Evolutionary conservation across 1,140 invertebrate genomes (phyloP).

Genomic region (Leptoteleia sp.): DNA sequence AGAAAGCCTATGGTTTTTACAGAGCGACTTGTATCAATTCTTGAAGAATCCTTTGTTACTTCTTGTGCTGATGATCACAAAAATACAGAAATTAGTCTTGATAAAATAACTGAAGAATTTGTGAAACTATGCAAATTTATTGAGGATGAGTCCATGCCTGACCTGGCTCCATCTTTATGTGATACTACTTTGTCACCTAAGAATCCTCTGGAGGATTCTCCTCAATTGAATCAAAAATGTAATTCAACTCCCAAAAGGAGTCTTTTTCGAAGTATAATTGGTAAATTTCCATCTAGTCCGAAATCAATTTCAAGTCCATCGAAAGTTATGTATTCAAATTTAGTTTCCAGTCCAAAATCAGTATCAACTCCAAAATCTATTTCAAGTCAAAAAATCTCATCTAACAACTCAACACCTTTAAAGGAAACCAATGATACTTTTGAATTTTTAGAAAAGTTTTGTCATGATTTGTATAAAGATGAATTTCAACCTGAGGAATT

Average conservation of each 20-base stretch:
- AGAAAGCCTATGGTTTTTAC: conserved; percentile 71
- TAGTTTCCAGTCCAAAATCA: conserved; percentile 25
- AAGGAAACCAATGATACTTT: conserved; percentile 53
- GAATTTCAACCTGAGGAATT: neutral
- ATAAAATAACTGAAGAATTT: conserved; percentile 73
- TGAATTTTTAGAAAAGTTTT: conserved; percentile 48
- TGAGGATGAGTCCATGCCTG: conserved; percentile 73
- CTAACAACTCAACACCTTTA: conserved; percentile 24
- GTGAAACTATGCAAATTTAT: conserved; percentile 75
- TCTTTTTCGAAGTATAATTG: conserved; percentile 33
- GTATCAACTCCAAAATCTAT: too few species aligned
- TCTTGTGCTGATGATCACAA: conserved; percentile 34
- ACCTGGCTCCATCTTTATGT: conserved; percentile 36
- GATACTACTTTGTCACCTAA: conserved; percentile 22
- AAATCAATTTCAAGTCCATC: conserved; percentile 16
- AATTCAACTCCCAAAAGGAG: conserved; percentile 7
- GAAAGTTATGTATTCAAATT: too few species aligned
- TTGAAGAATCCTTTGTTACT: conserved; percentile 70
- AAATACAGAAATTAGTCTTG: conserved; percentile 64
- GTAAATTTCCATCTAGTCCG: conserved; percentile 6
- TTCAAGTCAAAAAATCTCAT: conserved; percentile 25
- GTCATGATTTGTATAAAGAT: conserved; percentile 41
- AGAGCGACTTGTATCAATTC: conserved; percentile 71
- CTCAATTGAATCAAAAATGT: conserved; percentile 9
- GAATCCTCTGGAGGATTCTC: neutral